Percentiles rank a stretch among this genome's conserved stretches.
Conservation (phyloP, 2,797 vertebrate genomes). For the Peromyscus nudipes region DNA sequence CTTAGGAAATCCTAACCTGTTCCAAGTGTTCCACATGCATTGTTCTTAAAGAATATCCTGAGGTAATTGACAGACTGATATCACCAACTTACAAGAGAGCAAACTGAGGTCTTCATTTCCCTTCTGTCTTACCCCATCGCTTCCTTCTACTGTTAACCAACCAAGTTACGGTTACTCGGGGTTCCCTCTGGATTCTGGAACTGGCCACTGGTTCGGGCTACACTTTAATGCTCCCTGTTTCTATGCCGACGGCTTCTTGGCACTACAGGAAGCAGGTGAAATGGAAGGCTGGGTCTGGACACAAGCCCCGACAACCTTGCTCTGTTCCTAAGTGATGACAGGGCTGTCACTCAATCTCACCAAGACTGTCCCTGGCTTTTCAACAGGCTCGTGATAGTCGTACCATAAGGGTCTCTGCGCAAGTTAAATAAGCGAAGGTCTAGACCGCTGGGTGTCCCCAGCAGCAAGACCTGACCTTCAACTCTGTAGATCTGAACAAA, state of each 20-base stretch:
- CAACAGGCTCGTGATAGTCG: neutral
- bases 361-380: neutral
- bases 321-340: neutral
- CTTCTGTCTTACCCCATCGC: neutral
- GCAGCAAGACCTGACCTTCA: neutral
- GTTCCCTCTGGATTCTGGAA: conserved; percentile 30
- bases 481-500: conserved; percentile 16
- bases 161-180: neutral
- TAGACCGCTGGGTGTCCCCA: neutral
- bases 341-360: neutral
- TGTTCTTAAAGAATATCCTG: conserved; percentile 19
- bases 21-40: neutral
- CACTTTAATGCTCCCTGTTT: neutral
- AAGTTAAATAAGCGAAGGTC: neutral
- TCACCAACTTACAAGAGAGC: conserved; percentile 10
- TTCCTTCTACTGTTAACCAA: neutral
- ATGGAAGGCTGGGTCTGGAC: neutral
- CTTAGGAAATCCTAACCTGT: conserved; percentile 18
- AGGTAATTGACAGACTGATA: conserved; percentile 11
- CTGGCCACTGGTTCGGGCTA: neutral
- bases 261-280: neutral
- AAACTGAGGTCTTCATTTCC: conserved; percentile 27
- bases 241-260: neutral
- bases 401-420: neutral
- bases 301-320: neutral